Evolutionary conservation across 2,888 invertebrate genomes (phyloP).

Genomic region (Drosophila atroscutellata): DNA sequence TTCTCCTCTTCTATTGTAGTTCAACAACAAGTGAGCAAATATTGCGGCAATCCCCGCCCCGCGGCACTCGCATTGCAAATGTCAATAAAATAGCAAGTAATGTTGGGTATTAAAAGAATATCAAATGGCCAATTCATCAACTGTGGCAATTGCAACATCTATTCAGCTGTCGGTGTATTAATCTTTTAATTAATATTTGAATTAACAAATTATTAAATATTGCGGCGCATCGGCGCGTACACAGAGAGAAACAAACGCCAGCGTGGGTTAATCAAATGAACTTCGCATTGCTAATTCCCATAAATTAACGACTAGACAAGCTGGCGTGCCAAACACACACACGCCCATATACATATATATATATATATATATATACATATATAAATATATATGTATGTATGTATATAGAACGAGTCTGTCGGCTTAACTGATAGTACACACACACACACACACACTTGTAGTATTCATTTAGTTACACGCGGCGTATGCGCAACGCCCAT

Average conservation of each 20-base stretch:
- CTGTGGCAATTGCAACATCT: constrained; percentile 66
- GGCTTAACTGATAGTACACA: constrained; percentile 20
- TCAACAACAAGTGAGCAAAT: constrained; percentile 49
- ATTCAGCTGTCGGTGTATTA: constrained; percentile 49
- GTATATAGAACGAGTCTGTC: constrained; percentile 23
- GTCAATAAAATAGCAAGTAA: constrained; percentile 51
- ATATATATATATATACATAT: constrained; percentile 5
- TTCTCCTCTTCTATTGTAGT: constrained; percentile 27
- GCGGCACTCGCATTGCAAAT: constrained; percentile 58
- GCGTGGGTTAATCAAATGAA: constrained; percentile 73
- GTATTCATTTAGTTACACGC: constrained; percentile 10
- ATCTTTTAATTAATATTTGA: constrained; percentile 81
- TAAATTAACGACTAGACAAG: constrained; percentile 75
- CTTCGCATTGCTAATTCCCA: constrained; percentile 80
- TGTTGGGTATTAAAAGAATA: constrained; percentile 1
- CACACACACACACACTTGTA: constrained; percentile 2
- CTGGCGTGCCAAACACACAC: constrained; percentile 43
- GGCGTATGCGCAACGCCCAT: constrained; percentile 83
- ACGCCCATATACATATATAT: constrained; percentile 14
- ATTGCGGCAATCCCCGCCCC: constrained; percentile 50
- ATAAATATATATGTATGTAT: constrained; percentile 8
- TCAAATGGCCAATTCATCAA: constrained; percentile 63
- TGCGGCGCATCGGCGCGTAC: constrained; percentile 38
- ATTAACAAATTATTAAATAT: constrained; percentile 67
- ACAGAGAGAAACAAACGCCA: constrained; percentile 38